Evolutionary conservation across 2,888 invertebrate genomes (phyloP).

Genomic region (Yponomeuta malinellus): DNA sequence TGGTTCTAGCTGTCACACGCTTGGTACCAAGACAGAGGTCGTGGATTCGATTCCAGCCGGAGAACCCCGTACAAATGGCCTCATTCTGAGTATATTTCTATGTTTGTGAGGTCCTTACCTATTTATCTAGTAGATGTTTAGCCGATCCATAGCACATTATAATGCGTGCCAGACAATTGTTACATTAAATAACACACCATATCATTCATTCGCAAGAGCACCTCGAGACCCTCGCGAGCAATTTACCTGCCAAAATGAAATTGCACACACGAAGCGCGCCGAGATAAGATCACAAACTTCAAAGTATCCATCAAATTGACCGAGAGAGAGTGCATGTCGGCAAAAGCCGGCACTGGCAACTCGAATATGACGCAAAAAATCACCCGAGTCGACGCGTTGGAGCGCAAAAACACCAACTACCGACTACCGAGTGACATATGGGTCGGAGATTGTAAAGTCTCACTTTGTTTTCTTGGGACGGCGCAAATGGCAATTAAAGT

Average conservation of each 20-base stretch:
- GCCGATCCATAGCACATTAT: no score
- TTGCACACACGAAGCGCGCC: neutral
- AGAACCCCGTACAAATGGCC: no score
- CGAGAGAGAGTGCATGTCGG: conserved; percentile 40
- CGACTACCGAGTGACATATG: conserved; percentile 17
- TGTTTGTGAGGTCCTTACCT: no score
- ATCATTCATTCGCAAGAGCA: no score
- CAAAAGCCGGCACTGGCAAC: conserved; percentile 4
- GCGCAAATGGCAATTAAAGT: conserved; percentile 15
- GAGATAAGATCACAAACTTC: neutral
- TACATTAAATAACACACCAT: no score
- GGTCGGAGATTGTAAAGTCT: conserved; percentile 15
- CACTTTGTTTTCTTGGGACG: conserved; percentile 18
- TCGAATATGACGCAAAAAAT: conserved; percentile 14
- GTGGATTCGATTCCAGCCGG: no score
- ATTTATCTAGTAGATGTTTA: no score
- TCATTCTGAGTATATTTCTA: no score
- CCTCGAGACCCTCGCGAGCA: neutral
- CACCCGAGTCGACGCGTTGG: conserved; percentile 7
- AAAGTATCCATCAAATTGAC: conserved; percentile 35
- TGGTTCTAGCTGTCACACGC: no score
- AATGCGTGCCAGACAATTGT: no score
- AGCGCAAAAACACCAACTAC: conserved; percentile 14
- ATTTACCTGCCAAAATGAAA: neutral
- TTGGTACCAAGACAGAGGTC: no score